Conservation (phyloP, 35 echinoderm and acorn worm genomes). For the Patiria miniata region DNA sequence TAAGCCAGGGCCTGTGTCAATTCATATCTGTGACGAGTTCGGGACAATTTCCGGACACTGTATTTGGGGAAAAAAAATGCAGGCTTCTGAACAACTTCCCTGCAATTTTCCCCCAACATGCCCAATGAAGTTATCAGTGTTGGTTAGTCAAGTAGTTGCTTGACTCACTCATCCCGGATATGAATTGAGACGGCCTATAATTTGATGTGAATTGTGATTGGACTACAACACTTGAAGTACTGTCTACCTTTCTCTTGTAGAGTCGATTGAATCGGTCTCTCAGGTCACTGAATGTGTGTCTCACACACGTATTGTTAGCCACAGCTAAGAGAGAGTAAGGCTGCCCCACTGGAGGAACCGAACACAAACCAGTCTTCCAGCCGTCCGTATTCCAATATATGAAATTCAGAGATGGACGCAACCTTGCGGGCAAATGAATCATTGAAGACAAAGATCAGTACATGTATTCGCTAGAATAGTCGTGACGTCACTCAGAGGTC, state of each 20-base stretch:
- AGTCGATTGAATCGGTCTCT: constrained; percentile 88
- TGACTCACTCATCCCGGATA: too few species aligned
- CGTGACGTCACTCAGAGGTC: too few species aligned
- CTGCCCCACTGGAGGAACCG: constrained; percentile 88
- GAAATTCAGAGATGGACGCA: constrained; percentile 91
- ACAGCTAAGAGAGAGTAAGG: constrained; percentile 88
- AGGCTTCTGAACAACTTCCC: too few species aligned
- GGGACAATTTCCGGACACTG: too few species aligned
- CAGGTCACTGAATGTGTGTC: constrained; percentile 80
- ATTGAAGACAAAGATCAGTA: neutral
- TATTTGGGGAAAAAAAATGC: too few species aligned
- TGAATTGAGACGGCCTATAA: too few species aligned
- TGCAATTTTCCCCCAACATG: too few species aligned
- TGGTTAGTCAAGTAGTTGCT: too few species aligned
- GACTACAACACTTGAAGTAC: neutral
- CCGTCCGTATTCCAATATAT: constrained; percentile 98
- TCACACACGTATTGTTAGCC: constrained; percentile 92
- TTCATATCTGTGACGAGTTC: too few species aligned
- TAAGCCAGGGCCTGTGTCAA: too few species aligned
- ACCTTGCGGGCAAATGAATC: constrained; percentile 30
- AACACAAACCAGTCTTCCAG: constrained; percentile 98
- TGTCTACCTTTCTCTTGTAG: constrained; percentile 83
- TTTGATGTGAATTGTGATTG: neutral
- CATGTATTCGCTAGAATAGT: too few species aligned
- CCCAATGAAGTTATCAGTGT: too few species aligned